Evolutionary conservation across 1,140 invertebrate genomes (phyloP).

Genomic region (Tetragonula clypearis): DNA sequence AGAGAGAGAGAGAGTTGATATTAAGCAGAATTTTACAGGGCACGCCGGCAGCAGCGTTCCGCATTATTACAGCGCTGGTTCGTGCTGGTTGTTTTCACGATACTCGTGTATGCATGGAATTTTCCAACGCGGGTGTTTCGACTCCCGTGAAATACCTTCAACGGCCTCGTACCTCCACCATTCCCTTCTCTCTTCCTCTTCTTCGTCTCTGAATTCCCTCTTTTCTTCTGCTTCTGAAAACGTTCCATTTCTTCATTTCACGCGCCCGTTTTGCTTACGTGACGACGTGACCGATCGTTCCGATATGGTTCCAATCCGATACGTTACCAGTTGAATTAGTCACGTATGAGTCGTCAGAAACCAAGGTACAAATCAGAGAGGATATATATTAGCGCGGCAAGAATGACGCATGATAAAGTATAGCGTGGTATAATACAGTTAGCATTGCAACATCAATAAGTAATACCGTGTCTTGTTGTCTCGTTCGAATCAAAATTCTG

Average conservation of each 20-base stretch:
- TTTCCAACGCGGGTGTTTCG: slow-evolving; percentile 57
- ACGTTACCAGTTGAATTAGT: background rate
- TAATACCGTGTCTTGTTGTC: too few relatives aligned
- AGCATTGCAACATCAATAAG: too few relatives aligned
- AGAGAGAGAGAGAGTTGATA: slow-evolving; percentile 2
- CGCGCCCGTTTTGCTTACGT: background rate
- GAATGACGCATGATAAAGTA: too few relatives aligned
- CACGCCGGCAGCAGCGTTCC: background rate
- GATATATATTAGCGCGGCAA: too few relatives aligned
- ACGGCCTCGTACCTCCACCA: background rate
- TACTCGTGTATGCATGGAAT: slow-evolving; percentile 63
- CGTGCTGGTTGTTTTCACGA: slow-evolving; percentile 23
- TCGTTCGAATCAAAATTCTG: too few relatives aligned
- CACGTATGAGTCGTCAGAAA: too few relatives aligned
- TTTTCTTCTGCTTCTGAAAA: slow-evolving; percentile 11
- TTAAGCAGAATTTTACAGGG: slow-evolving; percentile 43
- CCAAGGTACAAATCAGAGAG: too few relatives aligned
- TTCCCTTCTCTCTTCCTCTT: too few relatives aligned
- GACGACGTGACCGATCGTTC: background rate
- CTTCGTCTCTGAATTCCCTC: background rate
- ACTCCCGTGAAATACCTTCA: slow-evolving; percentile 36
- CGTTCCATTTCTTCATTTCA: slow-evolving; percentile 37
- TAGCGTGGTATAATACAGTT: too few relatives aligned
- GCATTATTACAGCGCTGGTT: slow-evolving; percentile 28
- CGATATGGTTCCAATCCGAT: background rate